Base-by-base conservation (phyloP, 2,888 invertebrate species). In the Zaprionus obscuricornis region DNA sequence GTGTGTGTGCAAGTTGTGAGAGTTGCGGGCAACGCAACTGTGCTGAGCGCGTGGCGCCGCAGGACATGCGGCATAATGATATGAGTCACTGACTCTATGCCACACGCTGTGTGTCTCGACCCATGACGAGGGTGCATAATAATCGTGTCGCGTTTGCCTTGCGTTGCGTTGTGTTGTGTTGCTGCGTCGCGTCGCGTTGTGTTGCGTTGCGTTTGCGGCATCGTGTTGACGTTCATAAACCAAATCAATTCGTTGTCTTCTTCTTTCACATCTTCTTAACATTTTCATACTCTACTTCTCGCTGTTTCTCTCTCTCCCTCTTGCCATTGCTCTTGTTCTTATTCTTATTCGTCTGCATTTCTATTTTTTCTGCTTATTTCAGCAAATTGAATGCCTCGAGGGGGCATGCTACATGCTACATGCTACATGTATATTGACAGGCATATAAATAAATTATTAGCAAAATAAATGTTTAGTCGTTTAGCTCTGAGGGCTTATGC, bases 391-490 rank as follows among this genome's bases (percentile, higher is more conserved):
- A 49, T 62, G 78, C 85, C 78, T 68, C 59, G 64, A 62, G 77
- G 66, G 71, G 43, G 50, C 36, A 27, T 40, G 34, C 24, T 14
- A 24, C 40, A 14, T 40, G 56, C 45, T 76, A 68, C 68, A 43
- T 56, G 31, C 56, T 71, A 26, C 59, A 65, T 81, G 69, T 73
- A 71, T 79, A 85, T 82, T 73, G 85, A 85, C 78, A 82, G 64
- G 72, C 72, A 63, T 83, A 85, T 81, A 81, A 85, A 85, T 81
- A 81, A 81, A 81, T 81, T 81, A 85, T 81, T 81, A 79, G 85
- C 83, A 62, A 85, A 85, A 83, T 81, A 85, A 81, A 81, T 81
- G 85, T 81, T 85, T 70, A 52, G 78, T 85, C 69, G 85, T 81
- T 82, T 78, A 60, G 82, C 78, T n/a, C n/a, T 62, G 27, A 36